phyloP scores from a whole-genome alignment of 2,113 vertebrate genomes.

The Azemiops feae region DNA sequence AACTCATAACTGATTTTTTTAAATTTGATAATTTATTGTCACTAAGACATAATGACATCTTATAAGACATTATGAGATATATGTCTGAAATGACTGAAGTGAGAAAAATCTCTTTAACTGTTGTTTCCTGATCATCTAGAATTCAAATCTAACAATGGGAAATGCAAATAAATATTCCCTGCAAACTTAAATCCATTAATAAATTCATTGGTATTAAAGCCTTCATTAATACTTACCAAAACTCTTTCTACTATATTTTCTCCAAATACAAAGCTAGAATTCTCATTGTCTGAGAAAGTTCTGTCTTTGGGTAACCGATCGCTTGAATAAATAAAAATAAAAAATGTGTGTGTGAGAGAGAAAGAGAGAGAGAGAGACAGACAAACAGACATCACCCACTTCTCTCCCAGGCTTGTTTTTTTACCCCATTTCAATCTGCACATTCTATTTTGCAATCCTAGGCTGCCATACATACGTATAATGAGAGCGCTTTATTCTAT shows the following conservation, averaged over 20 bases:
- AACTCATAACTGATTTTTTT: neutral
- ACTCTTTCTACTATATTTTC: conserved; percentile 85
- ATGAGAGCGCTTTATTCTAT: neutral
- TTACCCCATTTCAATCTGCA: neutral
- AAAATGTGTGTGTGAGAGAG: neutral
- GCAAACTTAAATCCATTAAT: neutral
- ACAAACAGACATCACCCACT: neutral
- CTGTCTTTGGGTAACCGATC: conserved; percentile 52
- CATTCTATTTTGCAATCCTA: neutral
- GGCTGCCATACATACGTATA: neutral
- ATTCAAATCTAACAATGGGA: neutral
- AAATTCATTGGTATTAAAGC: neutral
- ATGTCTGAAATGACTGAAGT: neutral
- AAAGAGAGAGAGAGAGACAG: neutral
- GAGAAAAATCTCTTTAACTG: neutral
- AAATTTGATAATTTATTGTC: neutral
- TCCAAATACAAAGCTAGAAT: conserved; percentile 78
- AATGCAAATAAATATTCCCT: neutral
- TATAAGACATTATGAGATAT: too few species aligned
- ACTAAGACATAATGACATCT: neutral
- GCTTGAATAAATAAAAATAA: conserved; percentile 54
- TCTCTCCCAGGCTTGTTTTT: neutral
- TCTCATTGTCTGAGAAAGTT: conserved; percentile 40
- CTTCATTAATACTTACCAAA: conserved; percentile 69
- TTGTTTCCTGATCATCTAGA: neutral